Evolutionary conservation across 2,113 vertebrate genomes (phyloP).

Genomic region (Atrichornis clamosus): DNA sequence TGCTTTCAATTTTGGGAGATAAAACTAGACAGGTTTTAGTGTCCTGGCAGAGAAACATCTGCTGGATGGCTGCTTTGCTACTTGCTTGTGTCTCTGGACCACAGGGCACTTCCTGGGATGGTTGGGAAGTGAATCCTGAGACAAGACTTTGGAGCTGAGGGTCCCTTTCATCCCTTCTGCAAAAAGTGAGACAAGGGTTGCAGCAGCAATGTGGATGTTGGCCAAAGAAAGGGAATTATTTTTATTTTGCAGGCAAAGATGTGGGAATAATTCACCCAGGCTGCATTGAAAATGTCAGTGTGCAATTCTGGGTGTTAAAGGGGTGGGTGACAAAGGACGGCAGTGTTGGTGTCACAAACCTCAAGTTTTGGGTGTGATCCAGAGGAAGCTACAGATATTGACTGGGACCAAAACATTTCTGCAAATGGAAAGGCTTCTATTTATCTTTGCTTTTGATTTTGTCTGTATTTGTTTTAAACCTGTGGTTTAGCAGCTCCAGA

Average conservation of each 20-base stretch:
- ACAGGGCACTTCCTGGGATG: fast-evolving
- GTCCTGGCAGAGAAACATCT: not conserved
- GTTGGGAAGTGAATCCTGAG: not conserved
- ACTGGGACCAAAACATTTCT: not conserved
- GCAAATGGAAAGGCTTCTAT: not conserved
- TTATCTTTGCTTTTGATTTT: not conserved
- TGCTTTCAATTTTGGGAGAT: not conserved
- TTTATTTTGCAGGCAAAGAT: not conserved
- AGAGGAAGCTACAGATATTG: not conserved
- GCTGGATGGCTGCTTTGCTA: not conserved
- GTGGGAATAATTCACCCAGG: not conserved
- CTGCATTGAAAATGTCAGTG: not conserved
- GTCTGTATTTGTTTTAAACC: not conserved
- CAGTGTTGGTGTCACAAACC: fast-evolving
- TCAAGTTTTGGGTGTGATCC: not conserved
- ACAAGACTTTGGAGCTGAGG: not conserved
- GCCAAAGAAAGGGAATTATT: not conserved
- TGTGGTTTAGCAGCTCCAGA: not conserved
- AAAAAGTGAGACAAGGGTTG: not conserved
- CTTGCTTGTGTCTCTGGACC: not conserved
- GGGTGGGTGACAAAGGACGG: not conserved
- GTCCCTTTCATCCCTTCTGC: not conserved
- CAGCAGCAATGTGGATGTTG: fast-evolving
- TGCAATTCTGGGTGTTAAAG: not conserved
- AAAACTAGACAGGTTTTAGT: not conserved